phyloP scores from a whole-genome alignment of 2,113 vertebrate genomes.

The Amazona vittata region DNA sequence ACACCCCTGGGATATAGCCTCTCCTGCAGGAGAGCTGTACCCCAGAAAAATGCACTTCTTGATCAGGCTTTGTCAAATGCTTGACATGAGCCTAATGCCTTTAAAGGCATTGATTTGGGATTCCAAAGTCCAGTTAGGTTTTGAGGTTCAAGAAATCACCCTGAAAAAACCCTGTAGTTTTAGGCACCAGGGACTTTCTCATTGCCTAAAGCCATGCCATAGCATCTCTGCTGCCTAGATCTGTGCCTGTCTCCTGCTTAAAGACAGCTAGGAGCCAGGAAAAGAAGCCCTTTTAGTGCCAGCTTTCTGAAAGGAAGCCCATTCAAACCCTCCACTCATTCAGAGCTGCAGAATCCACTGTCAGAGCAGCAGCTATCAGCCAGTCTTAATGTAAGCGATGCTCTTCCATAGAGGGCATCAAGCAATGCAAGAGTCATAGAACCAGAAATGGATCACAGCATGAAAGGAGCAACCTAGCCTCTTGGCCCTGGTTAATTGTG shows the following conservation, averaged over 20 bases:
- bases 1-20: not conserved
- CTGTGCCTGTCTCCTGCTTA: not conserved
- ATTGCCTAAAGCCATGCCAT: not conserved
- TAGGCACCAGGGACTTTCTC: not conserved
- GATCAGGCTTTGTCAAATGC: not conserved
- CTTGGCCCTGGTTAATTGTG: not conserved
- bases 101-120: not conserved
- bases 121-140: not conserved
- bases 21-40: not conserved
- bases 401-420: not conserved
- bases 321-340: not conserved
- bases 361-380: not conserved
- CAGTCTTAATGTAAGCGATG: not conserved
- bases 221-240: not conserved
- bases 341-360: not conserved
- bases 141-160: not conserved
- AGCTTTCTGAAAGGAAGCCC: not conserved
- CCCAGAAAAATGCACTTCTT: not conserved
- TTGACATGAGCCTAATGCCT: not conserved
- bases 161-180: not conserved
- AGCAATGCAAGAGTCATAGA: not conserved
- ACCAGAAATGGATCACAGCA: not conserved
- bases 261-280: not conserved
- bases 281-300: not conserved
- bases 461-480: not conserved